Conservation (phyloP, 2,113 vertebrate species). For the Bos taurus region ARS-UCD2.0 NC_037332.1:117990001-117990500, state of each 20-base stretch:
- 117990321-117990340: rapidly evolving
- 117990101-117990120: rapidly evolving
- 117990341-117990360: rapidly evolving
- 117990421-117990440: rapidly evolving
- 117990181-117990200: rapidly evolving
- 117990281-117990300: rapidly evolving
- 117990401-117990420: rapidly evolving
- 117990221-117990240: rapidly evolving
- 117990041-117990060: not conserved
- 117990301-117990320: rapidly evolving
- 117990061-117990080: not conserved
- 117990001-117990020: not conserved
- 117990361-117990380: rapidly evolving
- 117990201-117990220: rapidly evolving
- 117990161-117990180: not conserved
- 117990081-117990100: not conserved
- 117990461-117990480: not conserved
- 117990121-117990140: rapidly evolving
- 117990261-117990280: not conserved
- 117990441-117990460: rapidly evolving
- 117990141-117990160: rapidly evolving
- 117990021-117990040: not conserved
- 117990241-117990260: rapidly evolving
- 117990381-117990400: rapidly evolving
- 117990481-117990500: rapidly evolving